A percentile compares a stretch with the other conserved stretches of the same genome.
These are phyloP conservation scores for Alloscopus bannaensis DNA, from an alignment of 2,888 invertebrate genomes.

Conservation along the genomic window DNA sequence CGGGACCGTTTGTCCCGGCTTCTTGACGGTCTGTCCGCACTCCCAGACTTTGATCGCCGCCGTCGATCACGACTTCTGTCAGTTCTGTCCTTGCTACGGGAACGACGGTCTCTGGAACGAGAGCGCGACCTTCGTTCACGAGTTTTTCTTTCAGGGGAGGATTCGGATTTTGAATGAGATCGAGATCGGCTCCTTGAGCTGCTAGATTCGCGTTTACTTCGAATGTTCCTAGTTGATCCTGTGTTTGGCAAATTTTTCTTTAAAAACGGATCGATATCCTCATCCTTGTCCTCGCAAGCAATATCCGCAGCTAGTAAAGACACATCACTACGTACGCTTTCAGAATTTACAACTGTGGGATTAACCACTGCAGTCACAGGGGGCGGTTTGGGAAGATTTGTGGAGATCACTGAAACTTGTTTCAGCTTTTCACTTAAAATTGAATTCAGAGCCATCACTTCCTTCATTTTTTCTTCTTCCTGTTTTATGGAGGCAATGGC, in stretches of 20 bases:
- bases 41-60: slow-evolving; percentile 44
- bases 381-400: slow-evolving; percentile 64
- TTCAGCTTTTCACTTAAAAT: slow-evolving; percentile 71
- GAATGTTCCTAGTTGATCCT: slow-evolving; percentile 31
- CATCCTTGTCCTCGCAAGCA: slow-evolving; percentile 17
- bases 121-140: slow-evolving; percentile 51
- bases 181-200: slow-evolving; percentile 56
- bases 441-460: slow-evolving; percentile 71
- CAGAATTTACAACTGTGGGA: slow-evolving; percentile 65
- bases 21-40: slow-evolving; percentile 31
- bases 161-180: slow-evolving; percentile 67
- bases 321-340: slow-evolving; percentile 19
- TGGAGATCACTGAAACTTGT: slow-evolving; percentile 67
- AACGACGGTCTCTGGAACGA: slow-evolving; percentile 58
- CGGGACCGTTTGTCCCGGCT: slow-evolving; percentile 39
- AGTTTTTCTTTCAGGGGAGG: slow-evolving; percentile 56
- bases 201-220: slow-evolving; percentile 48
- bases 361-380: slow-evolving; percentile 70
- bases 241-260: slow-evolving; percentile 27
- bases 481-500: slow-evolving; percentile 71
- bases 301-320: background rate
- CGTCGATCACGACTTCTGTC: too few relatives aligned
- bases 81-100: slow-evolving; percentile 39
- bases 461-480: slow-evolving; percentile 72
- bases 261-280: slow-evolving; percentile 30